Percentiles rank a stretch among this genome's conserved stretches.
These are phyloP conservation scores for Brachystomella parvula DNA, from an alignment of 1,140 invertebrate genomes.

Conservation along the genomic window DNA sequence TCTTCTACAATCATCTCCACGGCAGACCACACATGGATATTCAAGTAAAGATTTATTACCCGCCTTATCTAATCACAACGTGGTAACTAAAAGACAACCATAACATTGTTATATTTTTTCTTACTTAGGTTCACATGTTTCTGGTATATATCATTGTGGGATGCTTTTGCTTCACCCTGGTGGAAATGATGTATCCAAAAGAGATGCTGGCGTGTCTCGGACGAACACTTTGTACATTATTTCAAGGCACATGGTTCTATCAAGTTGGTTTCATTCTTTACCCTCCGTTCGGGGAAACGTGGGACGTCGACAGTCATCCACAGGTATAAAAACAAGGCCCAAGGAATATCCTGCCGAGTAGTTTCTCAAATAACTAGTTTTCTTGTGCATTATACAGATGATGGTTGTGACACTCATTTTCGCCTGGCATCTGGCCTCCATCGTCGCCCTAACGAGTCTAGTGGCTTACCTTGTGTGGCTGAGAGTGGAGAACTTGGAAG, in stretches of 20 bases:
- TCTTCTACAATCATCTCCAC: slow-evolving; percentile 50
- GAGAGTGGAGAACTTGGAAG: slow-evolving; percentile 29
- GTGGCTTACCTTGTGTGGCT: slow-evolving; percentile 40
- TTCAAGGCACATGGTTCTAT: slow-evolving; percentile 51
- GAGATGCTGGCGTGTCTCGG: slow-evolving; percentile 42
- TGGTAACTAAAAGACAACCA: background rate
- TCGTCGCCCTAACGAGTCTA: slow-evolving; percentile 41
- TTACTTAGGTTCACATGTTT: slow-evolving; percentile 45
- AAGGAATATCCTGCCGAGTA: background rate
- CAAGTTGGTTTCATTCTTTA: slow-evolving; percentile 50
- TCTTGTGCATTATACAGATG: slow-evolving; percentile 37
- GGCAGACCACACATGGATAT: slow-evolving; percentile 46
- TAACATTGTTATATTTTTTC: background rate
- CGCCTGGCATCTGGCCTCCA: slow-evolving; percentile 44
- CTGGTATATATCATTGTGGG: slow-evolving; percentile 44
- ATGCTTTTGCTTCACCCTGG: slow-evolving; percentile 39
- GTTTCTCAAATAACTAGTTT: background rate
- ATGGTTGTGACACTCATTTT: slow-evolving; percentile 48
- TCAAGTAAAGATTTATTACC: slow-evolving; percentile 34
- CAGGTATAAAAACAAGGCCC: slow-evolving; percentile 34
- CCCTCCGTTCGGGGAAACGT: slow-evolving; percentile 43
- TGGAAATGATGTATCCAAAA: slow-evolving; percentile 44
- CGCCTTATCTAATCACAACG: background rate
- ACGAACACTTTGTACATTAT: slow-evolving; percentile 43
- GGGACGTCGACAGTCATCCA: slow-evolving; percentile 45